A percentile compares a stretch with the other conserved stretches of the same genome.
Evolutionary conservation across 2,113 vertebrate genomes (phyloP).

Genomic region (Laticauda colubrina): DNA sequence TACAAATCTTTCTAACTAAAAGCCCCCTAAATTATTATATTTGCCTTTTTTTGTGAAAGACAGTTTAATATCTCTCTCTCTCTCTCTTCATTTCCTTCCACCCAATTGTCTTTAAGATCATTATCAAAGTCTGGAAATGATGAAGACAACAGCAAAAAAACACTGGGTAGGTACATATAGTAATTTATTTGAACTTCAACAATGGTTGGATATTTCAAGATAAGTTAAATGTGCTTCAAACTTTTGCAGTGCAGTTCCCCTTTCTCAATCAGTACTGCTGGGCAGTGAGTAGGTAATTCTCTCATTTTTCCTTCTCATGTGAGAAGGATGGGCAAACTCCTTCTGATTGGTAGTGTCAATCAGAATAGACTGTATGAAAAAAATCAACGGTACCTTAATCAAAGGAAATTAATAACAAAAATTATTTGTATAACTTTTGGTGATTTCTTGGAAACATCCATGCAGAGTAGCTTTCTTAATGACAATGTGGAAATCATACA

Average conservation of each 20-base stretch:
- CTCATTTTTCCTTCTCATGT: not conserved
- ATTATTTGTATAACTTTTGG: not conserved
- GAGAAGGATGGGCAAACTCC: not conserved
- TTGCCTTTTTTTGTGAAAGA: not conserved
- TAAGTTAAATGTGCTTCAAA: too few relatives aligned
- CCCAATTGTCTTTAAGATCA: conserved; percentile 49
- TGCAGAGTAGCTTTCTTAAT: not conserved
- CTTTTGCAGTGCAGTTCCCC: not conserved
- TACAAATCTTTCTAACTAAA: not conserved
- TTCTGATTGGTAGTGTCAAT: not conserved
- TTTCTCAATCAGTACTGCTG: not conserved
- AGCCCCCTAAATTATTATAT: not conserved
- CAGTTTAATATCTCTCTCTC: rapidly evolving
- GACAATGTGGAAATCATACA: not conserved
- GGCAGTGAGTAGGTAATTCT: not conserved
- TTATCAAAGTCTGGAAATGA: not conserved
- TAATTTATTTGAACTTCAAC: not conserved
- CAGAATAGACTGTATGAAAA: not conserved
- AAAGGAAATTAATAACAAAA: not conserved
- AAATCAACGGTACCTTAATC: not conserved
- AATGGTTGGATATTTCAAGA: not conserved
- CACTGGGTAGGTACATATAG: conserved; percentile 42
- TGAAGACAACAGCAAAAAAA: conserved; percentile 20
- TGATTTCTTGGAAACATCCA: not conserved
- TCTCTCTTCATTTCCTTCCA: not conserved